Evolutionary conservation across 1,140 invertebrate species (phyloP).

Genomic region (Dinoponera quadriceps): DNA sequence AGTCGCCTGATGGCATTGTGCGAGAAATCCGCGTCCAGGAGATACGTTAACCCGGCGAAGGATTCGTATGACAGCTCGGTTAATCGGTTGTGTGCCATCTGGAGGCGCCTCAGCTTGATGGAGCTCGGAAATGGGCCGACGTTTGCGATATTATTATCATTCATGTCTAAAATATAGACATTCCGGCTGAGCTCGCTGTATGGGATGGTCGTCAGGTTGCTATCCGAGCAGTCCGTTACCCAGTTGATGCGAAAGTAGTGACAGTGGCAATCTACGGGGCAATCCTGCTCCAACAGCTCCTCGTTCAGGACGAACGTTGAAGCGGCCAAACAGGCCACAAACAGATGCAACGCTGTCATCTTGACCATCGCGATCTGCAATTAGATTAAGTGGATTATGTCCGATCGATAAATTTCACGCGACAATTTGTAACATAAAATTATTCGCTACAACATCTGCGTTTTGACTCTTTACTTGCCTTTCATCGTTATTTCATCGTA

Average conservation of each 20-base stretch:
- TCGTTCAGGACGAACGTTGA: slow-evolving; percentile 85
- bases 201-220: slow-evolving; percentile 90
- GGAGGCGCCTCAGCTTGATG: slow-evolving; percentile 89
- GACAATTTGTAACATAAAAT: too few relatives aligned
- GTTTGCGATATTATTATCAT: slow-evolving; percentile 88
- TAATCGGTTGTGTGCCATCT: slow-evolving; percentile 89
- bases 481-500: too few relatives aligned
- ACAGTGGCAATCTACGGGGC: slow-evolving; percentile 91
- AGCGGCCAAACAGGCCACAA: slow-evolving; percentile 61
- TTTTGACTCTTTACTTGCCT: too few relatives aligned
- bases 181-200: slow-evolving; percentile 89
- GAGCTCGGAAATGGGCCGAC: slow-evolving; percentile 88
- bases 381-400: too few relatives aligned
- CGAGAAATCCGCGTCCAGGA: slow-evolving; percentile 90
- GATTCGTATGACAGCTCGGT: slow-evolving; percentile 87
- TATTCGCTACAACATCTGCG: too few relatives aligned
- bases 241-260: slow-evolving; percentile 92
- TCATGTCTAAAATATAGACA: slow-evolving; percentile 90
- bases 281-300: slow-evolving; percentile 88
- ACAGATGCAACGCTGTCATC: slow-evolving; percentile 63
- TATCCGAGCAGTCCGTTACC: slow-evolving; percentile 92
- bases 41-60: slow-evolving; percentile 88
- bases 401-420: too few relatives aligned
- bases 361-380: slow-evolving; percentile 42
- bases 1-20: slow-evolving; percentile 88